A percentile compares a stretch with the other conserved stretches of the same genome.
phyloP scores from a whole-genome alignment of 2,888 invertebrate genomes.

The Ochropleura leucogaster region DNA sequence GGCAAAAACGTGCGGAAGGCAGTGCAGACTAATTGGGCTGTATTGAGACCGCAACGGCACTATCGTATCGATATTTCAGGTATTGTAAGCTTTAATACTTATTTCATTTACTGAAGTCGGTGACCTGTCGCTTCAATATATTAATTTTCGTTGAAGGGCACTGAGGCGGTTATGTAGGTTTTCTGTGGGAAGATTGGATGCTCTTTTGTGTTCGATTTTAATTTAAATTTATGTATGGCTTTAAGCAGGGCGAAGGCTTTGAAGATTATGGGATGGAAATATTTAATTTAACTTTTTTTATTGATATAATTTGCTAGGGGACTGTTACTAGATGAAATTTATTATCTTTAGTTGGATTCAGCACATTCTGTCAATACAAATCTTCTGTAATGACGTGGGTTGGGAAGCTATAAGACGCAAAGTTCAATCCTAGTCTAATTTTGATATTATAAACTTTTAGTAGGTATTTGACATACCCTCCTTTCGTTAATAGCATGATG shows the following conservation, averaged over 20 bases:
- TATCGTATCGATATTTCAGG: slow-evolving; percentile 76
- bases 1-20: slow-evolving; percentile 89
- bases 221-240: slow-evolving; percentile 27
- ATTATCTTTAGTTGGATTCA: not conserved
- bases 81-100: slow-evolving; percentile 65
- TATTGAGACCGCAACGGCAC: slow-evolving; percentile 82
- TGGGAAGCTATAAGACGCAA: not conserved
- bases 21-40: slow-evolving; percentile 85
- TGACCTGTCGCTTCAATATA: slow-evolving; percentile 65
- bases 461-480: too few relatives aligned
- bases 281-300: slow-evolving; percentile 1
- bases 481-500: slow-evolving; percentile 5
- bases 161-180: not conserved
- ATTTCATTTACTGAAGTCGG: slow-evolving; percentile 65
- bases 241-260: slow-evolving; percentile 8
- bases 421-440: not conserved
- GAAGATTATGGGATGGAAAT: not conserved
- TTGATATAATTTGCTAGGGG: not conserved
- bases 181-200: slow-evolving; percentile 6
- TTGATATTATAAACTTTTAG: not conserved
- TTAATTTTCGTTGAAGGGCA: slow-evolving; percentile 40
- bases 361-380: not conserved
- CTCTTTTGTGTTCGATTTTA: slow-evolving; percentile 35
- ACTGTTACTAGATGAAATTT: not conserved
- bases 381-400: not conserved